Base-by-base conservation (phyloP, 2,113 vertebrate species). In the Nerophis ophidion region DNA sequence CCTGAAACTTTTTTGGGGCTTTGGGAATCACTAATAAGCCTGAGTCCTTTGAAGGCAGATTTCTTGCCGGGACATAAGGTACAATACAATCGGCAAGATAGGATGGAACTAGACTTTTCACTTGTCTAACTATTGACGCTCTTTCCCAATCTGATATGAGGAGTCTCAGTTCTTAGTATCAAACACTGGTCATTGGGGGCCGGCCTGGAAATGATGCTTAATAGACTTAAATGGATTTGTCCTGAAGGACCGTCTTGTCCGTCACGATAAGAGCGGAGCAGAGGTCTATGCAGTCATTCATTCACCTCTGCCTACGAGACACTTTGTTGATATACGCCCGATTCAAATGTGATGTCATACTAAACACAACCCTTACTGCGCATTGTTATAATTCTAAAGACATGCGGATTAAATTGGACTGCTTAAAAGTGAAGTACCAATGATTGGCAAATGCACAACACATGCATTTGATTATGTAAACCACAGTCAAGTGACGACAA, bases 211-310 rank as follows among this genome's bases (percentile, higher is more conserved):
- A 66, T 66, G 60, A 44, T 63, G 60, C 65, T 65, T 66, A 68
- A 74, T 68, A 52, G 67, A 68, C 71, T 72, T 79, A 62, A 78
- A 48, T 78, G 63, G 57, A 59, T 61, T 44, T 60, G 66, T 73
- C 70, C 58, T 47, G 9, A 40, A 36, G 69, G 68, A 72, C 9
- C 4, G 35, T 55, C 52, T 36, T 16, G 35, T 55, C 52, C 16
- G 52, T 16, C 15, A 6, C 14, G 6, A 15, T 35, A 35, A 33
- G 26, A 53, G 51, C 26, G 35, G 51, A 35, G 7, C 2, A 35
- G 50, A 7, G 8, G 50, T 13, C 13, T 35, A 14, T 7, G 8
- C 14, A 35, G 15, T 44, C 40, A 44, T 35, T 52, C 34, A 2
- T 33, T 34, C 19, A 34, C 6, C 12, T 15, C 33, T 35, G 50